phyloP scores from a whole-genome alignment of 2,797 vertebrate species.

The Brotula barbata region DNA sequence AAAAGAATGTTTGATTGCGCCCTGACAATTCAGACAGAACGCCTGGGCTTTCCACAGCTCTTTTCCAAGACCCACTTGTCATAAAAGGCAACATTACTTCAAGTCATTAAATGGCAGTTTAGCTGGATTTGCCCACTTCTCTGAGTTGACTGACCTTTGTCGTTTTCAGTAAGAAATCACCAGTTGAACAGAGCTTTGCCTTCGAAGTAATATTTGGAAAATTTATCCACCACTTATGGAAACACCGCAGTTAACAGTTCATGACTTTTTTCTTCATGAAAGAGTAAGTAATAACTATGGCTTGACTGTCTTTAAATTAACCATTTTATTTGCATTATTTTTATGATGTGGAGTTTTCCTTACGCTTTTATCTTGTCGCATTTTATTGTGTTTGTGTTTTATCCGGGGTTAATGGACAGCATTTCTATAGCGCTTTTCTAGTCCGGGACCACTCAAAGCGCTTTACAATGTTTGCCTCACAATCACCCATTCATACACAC shows the following conservation, averaged over 20 bases:
- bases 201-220: background rate
- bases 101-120: background rate
- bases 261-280: background rate
- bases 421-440: too few species aligned
- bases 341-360: background rate
- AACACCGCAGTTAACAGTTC: background rate
- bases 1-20: conserved; percentile 2
- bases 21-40: too few species aligned
- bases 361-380: background rate
- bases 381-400: background rate
- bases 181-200: background rate
- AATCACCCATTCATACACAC: too few species aligned
- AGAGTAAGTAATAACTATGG: background rate
- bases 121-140: too few species aligned
- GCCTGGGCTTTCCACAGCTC: too few species aligned
- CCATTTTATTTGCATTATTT: background rate
- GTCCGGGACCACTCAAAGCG: too few species aligned
- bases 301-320: background rate
- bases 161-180: background rate
- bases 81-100: background rate
- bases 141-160: too few species aligned
- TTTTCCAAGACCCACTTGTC: background rate
- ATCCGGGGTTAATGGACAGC: too few species aligned
- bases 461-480: too few species aligned
- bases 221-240: background rate